These are phyloP conservation scores for Catocala nupta DNA, from an alignment of 2,888 invertebrate species.

Conservation along the genomic window DNA sequence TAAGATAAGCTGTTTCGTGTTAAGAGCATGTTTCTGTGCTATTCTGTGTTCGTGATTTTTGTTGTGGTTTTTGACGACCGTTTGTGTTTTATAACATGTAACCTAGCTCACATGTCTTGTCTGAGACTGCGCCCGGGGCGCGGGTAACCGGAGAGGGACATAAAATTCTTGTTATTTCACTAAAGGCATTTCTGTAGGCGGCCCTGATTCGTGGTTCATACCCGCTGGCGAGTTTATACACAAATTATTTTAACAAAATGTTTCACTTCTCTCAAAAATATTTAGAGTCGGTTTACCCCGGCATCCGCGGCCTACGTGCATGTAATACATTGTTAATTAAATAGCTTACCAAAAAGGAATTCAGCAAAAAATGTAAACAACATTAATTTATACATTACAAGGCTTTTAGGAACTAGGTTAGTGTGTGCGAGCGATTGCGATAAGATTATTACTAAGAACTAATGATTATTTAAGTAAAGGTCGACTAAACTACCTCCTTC, in stretches of 20 bases:
- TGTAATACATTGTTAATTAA: conserved; percentile 23
- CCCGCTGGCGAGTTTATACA: conserved; percentile 47
- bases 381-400: neutral
- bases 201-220: conserved; percentile 40
- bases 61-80: conserved; percentile 4
- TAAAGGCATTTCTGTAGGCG: conserved; percentile 63
- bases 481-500: conserved; percentile 17
- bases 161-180: conserved; percentile 66
- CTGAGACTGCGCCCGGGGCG: conserved; percentile 20
- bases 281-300: conserved; percentile 27
- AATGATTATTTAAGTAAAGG: conserved; percentile 17
- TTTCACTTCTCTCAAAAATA: conserved; percentile 42
- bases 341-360: conserved; percentile 27
- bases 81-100: conserved; percentile 21
- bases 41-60: conserved; percentile 18
- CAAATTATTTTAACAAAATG: conserved; percentile 51
- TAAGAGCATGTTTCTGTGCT: conserved; percentile 19
- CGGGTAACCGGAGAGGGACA: conserved; percentile 30
- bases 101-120: conserved; percentile 29
- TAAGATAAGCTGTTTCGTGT: conserved; percentile 11
- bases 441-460: neutral
- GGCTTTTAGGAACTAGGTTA: too few species aligned
- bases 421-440: neutral
- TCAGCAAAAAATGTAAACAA: conserved; percentile 14
- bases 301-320: conserved; percentile 26